Percentiles rank a stretch among this genome's conserved stretches.
phyloP scores from a whole-genome alignment of 2,113 vertebrate genomes.

The Percopsis transmontana region DNA sequence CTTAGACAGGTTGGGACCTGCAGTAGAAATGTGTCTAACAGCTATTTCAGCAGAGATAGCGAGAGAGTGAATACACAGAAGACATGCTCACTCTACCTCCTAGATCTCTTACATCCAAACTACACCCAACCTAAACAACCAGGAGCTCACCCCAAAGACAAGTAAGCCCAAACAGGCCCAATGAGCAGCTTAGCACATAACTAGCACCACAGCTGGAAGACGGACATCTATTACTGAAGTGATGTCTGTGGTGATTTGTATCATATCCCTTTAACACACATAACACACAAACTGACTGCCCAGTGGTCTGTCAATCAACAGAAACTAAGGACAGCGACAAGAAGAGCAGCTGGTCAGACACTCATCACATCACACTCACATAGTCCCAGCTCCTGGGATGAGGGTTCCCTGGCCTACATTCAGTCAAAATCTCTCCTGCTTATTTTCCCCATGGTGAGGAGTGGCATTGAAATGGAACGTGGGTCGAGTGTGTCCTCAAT shows the following conservation, averaged over 20 bases:
- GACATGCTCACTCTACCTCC: constrained; percentile 14
- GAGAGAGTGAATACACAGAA: constrained; percentile 2
- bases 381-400: neutral
- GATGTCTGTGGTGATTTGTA: constrained; percentile 24
- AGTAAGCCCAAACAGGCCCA: too few relatives aligned
- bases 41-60: constrained; percentile 31
- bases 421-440: constrained; percentile 12
- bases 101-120: constrained; percentile 24
- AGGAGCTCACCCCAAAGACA: neutral
- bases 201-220: too few relatives aligned
- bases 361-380: neutral
- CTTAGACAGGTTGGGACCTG: constrained; percentile 56
- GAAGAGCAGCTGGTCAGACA: neutral
- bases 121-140: constrained; percentile 41
- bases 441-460: constrained; percentile 24
- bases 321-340: neutral
- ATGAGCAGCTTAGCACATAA: too few relatives aligned
- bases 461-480: constrained; percentile 51
- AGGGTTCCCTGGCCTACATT: constrained; percentile 41
- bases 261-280: constrained; percentile 11
- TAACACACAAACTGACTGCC: neutral
- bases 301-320: neutral
- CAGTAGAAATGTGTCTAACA: constrained; percentile 35
- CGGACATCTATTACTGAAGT: constrained; percentile 23
- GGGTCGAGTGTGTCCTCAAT: constrained; percentile 41